Conservation (phyloP, 2,113 vertebrate species). For the Leucoraja erinaceus region DNA sequence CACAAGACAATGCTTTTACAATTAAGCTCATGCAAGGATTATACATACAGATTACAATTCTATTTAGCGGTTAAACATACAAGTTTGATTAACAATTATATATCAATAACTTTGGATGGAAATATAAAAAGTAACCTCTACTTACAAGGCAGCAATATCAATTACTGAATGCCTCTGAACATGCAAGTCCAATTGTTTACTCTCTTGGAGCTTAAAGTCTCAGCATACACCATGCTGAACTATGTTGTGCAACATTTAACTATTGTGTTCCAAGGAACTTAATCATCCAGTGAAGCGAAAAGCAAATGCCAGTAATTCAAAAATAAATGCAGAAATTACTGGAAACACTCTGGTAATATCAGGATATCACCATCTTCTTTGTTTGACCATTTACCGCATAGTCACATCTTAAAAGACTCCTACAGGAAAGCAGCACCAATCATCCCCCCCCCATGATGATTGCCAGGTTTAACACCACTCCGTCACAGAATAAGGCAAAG, state of each 20-base stretch:
- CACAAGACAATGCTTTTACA: not conserved
- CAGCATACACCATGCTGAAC: not conserved
- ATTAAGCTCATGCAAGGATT: not conserved
- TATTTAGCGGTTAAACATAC: not conserved
- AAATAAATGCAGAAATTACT: too few relatives aligned
- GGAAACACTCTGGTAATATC: too few relatives aligned
- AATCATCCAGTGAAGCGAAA: not conserved
- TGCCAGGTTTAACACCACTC: not conserved
- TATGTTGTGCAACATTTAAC: not conserved
- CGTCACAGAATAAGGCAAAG: not conserved
- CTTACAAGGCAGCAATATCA: not conserved
- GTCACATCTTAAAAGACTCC: not conserved
- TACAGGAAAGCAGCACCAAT: conserved; percentile 1
- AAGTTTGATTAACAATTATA: too few relatives aligned
- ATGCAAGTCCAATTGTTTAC: not conserved
- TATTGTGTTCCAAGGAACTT: not conserved
- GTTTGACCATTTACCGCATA: not conserved
- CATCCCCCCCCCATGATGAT: not conserved
- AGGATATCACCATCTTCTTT: not conserved
- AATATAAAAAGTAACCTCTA: not conserved
- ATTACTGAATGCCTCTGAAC: not conserved
- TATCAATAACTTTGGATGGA: not conserved
- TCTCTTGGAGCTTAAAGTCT: not conserved
- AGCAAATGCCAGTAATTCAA: not conserved
- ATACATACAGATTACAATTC: not conserved